Conservation (phyloP, 1,140 invertebrate species). For the Dinothrombium tinctorium region DNA sequence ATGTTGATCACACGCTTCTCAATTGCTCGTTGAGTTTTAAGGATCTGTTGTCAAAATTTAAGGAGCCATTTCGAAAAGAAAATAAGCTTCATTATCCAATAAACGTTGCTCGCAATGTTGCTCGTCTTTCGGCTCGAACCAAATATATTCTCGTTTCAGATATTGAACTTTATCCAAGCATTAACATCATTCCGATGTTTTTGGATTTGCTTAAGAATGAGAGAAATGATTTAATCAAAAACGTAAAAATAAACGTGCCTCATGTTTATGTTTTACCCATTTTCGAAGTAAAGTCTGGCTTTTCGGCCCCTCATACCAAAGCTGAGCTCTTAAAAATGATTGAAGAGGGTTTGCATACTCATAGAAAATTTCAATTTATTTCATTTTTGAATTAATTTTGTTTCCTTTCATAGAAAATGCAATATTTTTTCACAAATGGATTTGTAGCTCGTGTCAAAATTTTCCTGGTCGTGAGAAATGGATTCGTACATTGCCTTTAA, state of each 20-base stretch:
- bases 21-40: constrained; percentile 3
- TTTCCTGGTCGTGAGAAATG: constrained; percentile 36
- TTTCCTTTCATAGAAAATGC: constrained; percentile 23
- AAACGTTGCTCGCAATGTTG: constrained; percentile 18
- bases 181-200: constrained; percentile 14
- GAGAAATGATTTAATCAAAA: constrained; percentile 2
- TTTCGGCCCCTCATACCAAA: constrained; percentile 46
- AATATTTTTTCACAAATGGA: constrained; percentile 69
- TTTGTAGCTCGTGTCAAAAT: constrained; percentile 64
- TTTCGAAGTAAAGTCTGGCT: constrained; percentile 42
- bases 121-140: constrained; percentile 15
- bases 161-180: constrained; percentile 18
- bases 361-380: no score
- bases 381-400: no score
- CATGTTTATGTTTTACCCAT: constrained; percentile 49
- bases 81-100: constrained; percentile 19
- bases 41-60: not conserved
- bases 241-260: not conserved
- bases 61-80: not conserved
- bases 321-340: constrained; percentile 31
- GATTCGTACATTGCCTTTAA: constrained; percentile 25
- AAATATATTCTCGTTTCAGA: constrained; percentile 18
- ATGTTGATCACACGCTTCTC: not conserved
- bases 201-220: constrained; percentile 6
- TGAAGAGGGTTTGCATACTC: constrained; percentile 17